phyloP scores from a whole-genome alignment of 2,113 vertebrate genomes.

The Platycercus adscitus region DNA sequence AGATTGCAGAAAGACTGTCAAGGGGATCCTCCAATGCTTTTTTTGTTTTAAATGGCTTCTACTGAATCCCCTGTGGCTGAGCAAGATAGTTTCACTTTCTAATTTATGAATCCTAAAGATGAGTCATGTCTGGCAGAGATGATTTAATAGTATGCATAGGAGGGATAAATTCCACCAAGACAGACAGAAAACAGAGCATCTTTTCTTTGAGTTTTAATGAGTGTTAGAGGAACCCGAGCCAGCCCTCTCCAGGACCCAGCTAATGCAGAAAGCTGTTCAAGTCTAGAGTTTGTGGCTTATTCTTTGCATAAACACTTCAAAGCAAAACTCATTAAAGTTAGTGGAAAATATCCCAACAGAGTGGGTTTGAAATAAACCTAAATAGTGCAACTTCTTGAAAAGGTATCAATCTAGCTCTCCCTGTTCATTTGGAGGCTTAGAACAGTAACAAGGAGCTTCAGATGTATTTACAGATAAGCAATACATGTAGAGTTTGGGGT shows the following conservation, averaged over 20 bases:
- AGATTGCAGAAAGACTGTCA: not conserved
- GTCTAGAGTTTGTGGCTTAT: not conserved
- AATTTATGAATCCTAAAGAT: conserved; percentile 45
- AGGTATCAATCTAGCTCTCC: not conserved
- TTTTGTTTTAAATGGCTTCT: not conserved
- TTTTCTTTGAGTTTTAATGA: conserved; percentile 18
- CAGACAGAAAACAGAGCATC: conserved; percentile 28
- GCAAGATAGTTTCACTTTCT: conserved; percentile 12
- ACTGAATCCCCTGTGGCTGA: not conserved
- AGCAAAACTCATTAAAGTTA: conserved; percentile 5
- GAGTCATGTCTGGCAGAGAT: conserved; percentile 50
- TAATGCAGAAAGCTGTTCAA: not conserved
- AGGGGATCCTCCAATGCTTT: not conserved
- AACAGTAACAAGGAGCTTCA: not conserved
- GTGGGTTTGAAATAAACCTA: not conserved
- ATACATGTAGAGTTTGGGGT: not conserved
- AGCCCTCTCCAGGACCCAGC: not conserved
- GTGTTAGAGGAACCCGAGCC: not conserved
- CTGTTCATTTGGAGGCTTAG: not conserved
- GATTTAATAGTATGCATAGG: conserved; percentile 26
- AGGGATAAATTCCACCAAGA: conserved; percentile 47
- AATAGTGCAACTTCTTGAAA: not conserved
- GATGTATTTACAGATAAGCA: not conserved
- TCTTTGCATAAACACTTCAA: not conserved
- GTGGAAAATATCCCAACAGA: not conserved